Conservation (phyloP, 1,140 invertebrate genomes). For the Drosophila sproati region DNA sequence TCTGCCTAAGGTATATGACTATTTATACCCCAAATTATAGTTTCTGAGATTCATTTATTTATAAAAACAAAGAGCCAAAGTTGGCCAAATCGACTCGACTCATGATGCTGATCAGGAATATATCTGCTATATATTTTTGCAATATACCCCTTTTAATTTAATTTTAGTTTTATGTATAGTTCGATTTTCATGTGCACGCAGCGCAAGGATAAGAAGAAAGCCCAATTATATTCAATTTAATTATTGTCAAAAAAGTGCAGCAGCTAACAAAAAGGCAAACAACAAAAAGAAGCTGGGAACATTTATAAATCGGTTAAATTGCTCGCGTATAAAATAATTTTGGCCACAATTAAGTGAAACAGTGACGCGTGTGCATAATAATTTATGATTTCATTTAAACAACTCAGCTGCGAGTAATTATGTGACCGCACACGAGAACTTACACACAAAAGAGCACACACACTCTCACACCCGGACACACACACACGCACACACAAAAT, state of each 20-base stretch:
- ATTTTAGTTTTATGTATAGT: too few species aligned
- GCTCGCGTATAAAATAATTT: slow-evolving; percentile 61
- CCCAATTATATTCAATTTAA: slow-evolving; percentile 2
- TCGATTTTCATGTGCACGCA: too few species aligned
- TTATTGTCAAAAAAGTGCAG: slow-evolving; percentile 4
- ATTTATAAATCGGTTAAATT: slow-evolving; percentile 58
- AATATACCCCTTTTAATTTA: too few species aligned
- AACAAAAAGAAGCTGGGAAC: slow-evolving; percentile 12
- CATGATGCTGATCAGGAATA: too few species aligned
- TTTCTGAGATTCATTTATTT: too few species aligned
- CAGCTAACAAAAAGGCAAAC: neutral
- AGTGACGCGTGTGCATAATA: slow-evolving; percentile 53
- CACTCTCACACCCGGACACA: too few species aligned
- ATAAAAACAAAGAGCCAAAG: too few species aligned
- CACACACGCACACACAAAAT: neutral
- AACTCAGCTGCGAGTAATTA: slow-evolving; percentile 77
- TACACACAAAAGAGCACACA: slow-evolving; percentile 4
- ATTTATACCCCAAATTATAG: too few species aligned
- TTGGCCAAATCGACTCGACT: too few species aligned
- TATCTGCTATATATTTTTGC: too few species aligned
- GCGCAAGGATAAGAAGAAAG: neutral
- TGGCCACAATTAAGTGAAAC: slow-evolving; percentile 73
- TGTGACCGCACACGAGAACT: slow-evolving; percentile 53
- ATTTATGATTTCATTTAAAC: slow-evolving; percentile 80
- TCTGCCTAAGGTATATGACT: too few species aligned